Base-by-base conservation (phyloP, 2,113 vertebrate genomes). In the Eclectus roratus region DNA sequence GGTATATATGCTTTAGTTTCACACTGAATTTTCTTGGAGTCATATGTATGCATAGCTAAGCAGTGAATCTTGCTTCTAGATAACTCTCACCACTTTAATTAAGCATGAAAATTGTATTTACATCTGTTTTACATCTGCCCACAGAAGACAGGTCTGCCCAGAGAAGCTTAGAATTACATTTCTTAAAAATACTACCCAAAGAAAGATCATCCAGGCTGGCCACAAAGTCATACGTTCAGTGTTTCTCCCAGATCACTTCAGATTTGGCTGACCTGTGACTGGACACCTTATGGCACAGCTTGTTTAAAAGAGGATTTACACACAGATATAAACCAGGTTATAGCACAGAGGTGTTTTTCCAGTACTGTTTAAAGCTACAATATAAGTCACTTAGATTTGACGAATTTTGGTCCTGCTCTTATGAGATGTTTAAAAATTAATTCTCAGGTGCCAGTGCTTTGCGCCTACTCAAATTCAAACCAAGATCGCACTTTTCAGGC, bases 81-180 rank as follows among this genome's bases (percentile, higher is more conserved):
- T 39, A 39, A 15, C 93, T 76, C 78, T 87, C n/a, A 52, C 19
- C 31, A 7, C 3, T 8, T 53, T 19, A 19, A 92, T 94, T 82
- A 74, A 73, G 78, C 49, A 66, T 17, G 52, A 85, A 85, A 88
- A 82, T 68, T 27, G 3, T 44, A 61, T 50, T 78, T 87, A 72
- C 71, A 66, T 65, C 44, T 35, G 50, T 10, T 82, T 91, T 58
- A 70, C 64, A 85, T 73, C 87, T 94, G 73, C 74, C 78, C 63
- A 82, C 52, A 31, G 69, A 44, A 46, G 33, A n/a, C 16, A 84
- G 41, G 63, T 11, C 55, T 58, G 69, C 77, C 70, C 46, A 31
- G 20, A 73, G 55, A 7, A n/a, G 83, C 78, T 94, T 16, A 31
- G 4, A 37, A 63, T 3, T 43, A 25, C 15, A 20, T 23, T 56